phyloP scores from a whole-genome alignment of 2,797 vertebrate genomes.

The Rhynchonycteris naso region DNA sequence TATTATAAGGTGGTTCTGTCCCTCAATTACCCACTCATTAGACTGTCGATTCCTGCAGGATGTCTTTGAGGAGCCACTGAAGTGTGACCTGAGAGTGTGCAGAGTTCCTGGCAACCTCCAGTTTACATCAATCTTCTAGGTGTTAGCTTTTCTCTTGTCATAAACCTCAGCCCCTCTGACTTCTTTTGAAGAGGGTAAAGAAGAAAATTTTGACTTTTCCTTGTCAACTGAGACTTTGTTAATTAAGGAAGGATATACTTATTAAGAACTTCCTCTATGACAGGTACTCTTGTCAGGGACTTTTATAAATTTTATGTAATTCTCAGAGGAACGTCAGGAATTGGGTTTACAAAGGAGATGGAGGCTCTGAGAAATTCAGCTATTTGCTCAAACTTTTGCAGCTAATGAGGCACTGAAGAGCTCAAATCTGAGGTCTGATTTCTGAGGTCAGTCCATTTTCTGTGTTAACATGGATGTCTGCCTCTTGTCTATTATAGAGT shows the following conservation, averaged over 20 bases:
- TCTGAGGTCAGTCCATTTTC: constrained; percentile 18
- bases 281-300: neutral
- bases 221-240: neutral
- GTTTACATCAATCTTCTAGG: neutral
- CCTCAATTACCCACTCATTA: neutral
- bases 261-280: neutral
- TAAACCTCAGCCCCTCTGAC: neutral
- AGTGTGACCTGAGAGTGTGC: neutral
- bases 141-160: neutral
- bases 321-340: neutral
- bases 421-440: neutral
- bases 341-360: neutral
- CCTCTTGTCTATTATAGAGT: neutral
- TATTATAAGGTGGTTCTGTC: neutral
- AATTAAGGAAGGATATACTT: neutral
- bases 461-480: neutral
- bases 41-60: neutral
- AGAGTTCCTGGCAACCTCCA: neutral
- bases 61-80: neutral
- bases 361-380: neutral
- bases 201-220: constrained; percentile 4
- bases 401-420: neutral
- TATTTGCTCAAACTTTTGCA: neutral
- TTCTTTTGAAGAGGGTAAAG: neutral
- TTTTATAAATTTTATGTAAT: neutral